Evolutionary conservation across 1,140 invertebrate species (phyloP).

Genomic region (Lamellibrachia luymesi): DNA sequence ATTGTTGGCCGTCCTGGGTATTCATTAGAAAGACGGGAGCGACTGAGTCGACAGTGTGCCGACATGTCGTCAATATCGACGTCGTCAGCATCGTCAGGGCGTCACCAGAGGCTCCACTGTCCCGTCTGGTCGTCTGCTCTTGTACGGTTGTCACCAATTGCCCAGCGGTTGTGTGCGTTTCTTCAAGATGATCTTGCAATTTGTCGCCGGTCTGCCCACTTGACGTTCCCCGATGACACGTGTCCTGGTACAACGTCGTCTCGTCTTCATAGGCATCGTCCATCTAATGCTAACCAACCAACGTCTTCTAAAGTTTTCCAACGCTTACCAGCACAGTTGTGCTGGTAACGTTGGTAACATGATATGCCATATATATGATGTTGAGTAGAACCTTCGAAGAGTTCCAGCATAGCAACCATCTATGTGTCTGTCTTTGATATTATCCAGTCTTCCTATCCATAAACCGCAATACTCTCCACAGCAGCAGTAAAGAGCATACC

Average conservation of each 20-base stretch:
- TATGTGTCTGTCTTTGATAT: not conserved
- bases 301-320: not conserved
- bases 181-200: not conserved
- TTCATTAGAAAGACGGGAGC: not conserved
- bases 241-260: not conserved
- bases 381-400: not conserved
- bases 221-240: not conserved
- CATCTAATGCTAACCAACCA: not conserved
- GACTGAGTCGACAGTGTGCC: not conserved
- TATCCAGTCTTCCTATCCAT: not conserved
- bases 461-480: not conserved
- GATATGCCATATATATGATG: not conserved
- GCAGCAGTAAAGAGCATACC: not conserved
- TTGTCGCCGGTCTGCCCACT: not conserved
- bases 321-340: not conserved
- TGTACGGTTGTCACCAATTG: not conserved
- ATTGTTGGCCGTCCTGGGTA: not conserved
- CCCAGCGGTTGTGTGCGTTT: not conserved
- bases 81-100: too few relatives aligned
- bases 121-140: not conserved
- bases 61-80: not conserved
- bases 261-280: not conserved
- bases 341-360: not conserved
- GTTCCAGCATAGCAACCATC: not conserved
- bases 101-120: too few relatives aligned